phyloP scores from a whole-genome alignment of 2,888 invertebrate genomes.

The Parascotia fuliginaria region DNA sequence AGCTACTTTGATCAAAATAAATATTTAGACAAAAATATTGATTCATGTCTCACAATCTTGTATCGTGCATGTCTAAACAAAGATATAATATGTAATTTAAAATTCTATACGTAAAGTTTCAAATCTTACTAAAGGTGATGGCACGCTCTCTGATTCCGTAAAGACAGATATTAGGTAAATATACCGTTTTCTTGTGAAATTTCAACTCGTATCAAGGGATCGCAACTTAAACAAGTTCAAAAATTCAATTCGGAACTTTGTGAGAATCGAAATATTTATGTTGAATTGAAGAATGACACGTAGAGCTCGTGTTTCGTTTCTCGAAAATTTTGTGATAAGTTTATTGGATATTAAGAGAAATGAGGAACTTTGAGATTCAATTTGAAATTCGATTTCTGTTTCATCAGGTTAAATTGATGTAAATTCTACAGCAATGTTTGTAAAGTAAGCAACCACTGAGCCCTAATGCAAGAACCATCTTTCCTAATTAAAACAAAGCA shows the following conservation, averaged over 20 bases:
- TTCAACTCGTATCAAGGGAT: background rate
- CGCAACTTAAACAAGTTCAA: conserved; percentile 24
- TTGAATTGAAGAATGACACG: conserved; percentile 1
- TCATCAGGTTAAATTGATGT: conserved; percentile 4
- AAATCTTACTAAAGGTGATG: no score
- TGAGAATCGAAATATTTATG: conserved; percentile 13
- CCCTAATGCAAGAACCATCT: no score
- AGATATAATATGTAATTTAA: no score
- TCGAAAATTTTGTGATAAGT: conserved; percentile 10
- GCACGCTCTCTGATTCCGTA: no score
- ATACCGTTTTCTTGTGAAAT: background rate
- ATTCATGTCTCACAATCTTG: no score
- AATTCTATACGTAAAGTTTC: no score
- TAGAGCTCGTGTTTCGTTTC: conserved; percentile 5
- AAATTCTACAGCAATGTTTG: background rate
- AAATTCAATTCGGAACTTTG: conserved; percentile 31
- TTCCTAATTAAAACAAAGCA: no score
- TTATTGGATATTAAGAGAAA: conserved; percentile 6
- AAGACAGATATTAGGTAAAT: no score
- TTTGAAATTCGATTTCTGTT: conserved; percentile 18
- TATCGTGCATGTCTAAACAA: no score
- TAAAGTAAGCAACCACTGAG: background rate
- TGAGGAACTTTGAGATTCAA: conserved; percentile 5
- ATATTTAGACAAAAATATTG: no score
- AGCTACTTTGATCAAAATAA: no score